Percentiles rank a stretch among this genome's conserved stretches.
Conservation (phyloP, 2,888 invertebrate species). For the Enchytraeus crypticus region DNA sequence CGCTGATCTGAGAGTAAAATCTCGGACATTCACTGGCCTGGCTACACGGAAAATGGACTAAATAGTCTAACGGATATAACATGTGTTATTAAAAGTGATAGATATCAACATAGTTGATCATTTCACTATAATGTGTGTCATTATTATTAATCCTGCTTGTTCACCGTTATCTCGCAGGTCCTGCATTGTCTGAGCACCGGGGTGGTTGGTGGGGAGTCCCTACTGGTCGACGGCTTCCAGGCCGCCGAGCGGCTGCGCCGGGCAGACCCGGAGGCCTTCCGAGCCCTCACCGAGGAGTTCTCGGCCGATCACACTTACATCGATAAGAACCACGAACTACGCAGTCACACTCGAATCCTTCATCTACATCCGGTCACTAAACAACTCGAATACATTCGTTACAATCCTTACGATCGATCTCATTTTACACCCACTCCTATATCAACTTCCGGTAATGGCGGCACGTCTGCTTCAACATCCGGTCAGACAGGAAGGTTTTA, state of each 20-base stretch:
- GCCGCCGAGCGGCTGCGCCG: constrained; percentile 56
- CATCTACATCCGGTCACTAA: constrained; percentile 47
- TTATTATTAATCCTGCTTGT: too few relatives aligned
- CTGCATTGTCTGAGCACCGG: constrained; percentile 47
- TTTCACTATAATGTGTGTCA: too few relatives aligned
- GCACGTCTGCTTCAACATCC: neutral
- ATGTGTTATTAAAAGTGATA: too few relatives aligned
- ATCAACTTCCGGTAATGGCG: constrained; percentile 22
- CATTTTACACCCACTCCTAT: constrained; percentile 39
- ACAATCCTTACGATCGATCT: constrained; percentile 66
- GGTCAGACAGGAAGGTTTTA: constrained; percentile 57
- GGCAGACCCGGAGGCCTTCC: constrained; percentile 47
- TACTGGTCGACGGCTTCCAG: constrained; percentile 66
- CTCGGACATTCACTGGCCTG: too few relatives aligned
- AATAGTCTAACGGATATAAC: too few relatives aligned
- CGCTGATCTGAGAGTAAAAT: too few relatives aligned
- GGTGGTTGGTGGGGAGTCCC: constrained; percentile 62
- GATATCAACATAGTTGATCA: too few relatives aligned
- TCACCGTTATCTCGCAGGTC: too few relatives aligned
- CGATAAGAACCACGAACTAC: constrained; percentile 21
- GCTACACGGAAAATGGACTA: too few relatives aligned
- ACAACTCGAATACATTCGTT: constrained; percentile 58
- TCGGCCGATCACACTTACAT: constrained; percentile 60
- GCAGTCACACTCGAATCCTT: constrained; percentile 27
- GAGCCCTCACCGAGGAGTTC: constrained; percentile 52